Conservation (phyloP, 2,888 invertebrate species). For the Caenorhabditis drosophilae region DNA sequence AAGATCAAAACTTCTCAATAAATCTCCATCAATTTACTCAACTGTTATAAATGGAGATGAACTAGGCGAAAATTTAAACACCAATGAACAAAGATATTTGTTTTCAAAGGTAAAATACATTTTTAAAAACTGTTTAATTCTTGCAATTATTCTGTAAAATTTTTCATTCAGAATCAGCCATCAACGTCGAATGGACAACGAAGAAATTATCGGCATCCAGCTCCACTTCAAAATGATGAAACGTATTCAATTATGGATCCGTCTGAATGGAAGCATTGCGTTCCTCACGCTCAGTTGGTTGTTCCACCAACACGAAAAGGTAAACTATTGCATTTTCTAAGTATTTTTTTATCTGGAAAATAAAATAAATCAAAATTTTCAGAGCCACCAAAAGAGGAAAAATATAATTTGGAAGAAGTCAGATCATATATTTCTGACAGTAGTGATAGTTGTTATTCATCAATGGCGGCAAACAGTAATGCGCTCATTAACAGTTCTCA, state of each 20-base stretch:
- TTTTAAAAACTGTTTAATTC: too few relatives aligned
- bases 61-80: neutral
- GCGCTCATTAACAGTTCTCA: neutral
- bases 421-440: slow-evolving; percentile 51
- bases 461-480: slow-evolving; percentile 33
- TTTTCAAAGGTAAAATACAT: too few relatives aligned
- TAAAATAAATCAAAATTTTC: neutral
- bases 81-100: too few relatives aligned
- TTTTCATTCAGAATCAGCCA: neutral
- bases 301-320: slow-evolving; percentile 3
- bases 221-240: neutral
- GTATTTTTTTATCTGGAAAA: neutral
- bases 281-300: neutral
- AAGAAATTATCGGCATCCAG: neutral
- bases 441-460: slow-evolving; percentile 57
- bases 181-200: neutral
- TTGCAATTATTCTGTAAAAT: too few relatives aligned
- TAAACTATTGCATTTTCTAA: neutral
- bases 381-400: slow-evolving; percentile 14
- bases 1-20: neutral
- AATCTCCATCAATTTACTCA: slow-evolving; percentile 4
- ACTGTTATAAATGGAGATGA: neutral
- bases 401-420: slow-evolving; percentile 24
- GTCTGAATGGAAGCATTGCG: slow-evolving; percentile 12
- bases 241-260: slow-evolving; percentile 16